Evolutionary conservation across 2,797 vertebrate species (phyloP).

Genomic region (Enteromius afrohamiltoni): DNA sequence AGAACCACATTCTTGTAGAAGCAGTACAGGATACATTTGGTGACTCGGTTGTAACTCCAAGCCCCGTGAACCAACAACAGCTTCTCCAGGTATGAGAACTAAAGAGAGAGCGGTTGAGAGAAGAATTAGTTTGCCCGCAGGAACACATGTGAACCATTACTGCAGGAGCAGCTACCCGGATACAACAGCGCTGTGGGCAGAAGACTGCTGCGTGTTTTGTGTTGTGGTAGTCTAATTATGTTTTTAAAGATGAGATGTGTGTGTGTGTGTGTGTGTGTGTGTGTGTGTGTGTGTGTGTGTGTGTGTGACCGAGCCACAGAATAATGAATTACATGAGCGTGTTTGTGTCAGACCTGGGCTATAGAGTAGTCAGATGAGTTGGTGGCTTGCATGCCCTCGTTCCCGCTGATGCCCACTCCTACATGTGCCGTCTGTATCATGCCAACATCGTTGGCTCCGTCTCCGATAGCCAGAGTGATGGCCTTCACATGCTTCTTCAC

Average conservation of each 20-base stretch:
- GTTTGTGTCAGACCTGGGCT: constrained; percentile 84
- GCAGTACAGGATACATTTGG: constrained; percentile 98
- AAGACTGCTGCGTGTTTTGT: constrained; percentile 50
- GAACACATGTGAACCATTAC: constrained; percentile 65
- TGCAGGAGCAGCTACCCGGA: constrained; percentile 55
- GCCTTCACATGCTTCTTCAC: constrained; percentile 98
- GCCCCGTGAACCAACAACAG: constrained; percentile 94
- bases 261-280: constrained; percentile 43
- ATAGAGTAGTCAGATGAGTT: constrained; percentile 99
- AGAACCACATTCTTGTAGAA: constrained; percentile 99
- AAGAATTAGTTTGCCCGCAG: constrained; percentile 50
- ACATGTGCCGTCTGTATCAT: constrained; percentile 99
- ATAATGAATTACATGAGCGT: constrained; percentile 27
- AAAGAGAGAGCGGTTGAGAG: constrained; percentile 28
- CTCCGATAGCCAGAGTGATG: constrained; percentile 97
- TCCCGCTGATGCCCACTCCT: constrained; percentile 96
- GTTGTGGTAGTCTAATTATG: constrained; percentile 45
- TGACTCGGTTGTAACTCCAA: constrained; percentile 98
- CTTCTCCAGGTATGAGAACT: constrained; percentile 96
- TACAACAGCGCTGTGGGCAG: constrained; percentile 54
- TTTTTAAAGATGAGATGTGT: constrained; percentile 42
- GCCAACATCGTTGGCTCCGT: constrained; percentile 97
- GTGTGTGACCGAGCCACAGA: constrained; percentile 1
- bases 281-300: constrained; percentile 35
- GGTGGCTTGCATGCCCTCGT: constrained; percentile 98